Evolutionary conservation across 2,888 invertebrate genomes (phyloP).

Genomic region (Drosophila birchii): DNA sequence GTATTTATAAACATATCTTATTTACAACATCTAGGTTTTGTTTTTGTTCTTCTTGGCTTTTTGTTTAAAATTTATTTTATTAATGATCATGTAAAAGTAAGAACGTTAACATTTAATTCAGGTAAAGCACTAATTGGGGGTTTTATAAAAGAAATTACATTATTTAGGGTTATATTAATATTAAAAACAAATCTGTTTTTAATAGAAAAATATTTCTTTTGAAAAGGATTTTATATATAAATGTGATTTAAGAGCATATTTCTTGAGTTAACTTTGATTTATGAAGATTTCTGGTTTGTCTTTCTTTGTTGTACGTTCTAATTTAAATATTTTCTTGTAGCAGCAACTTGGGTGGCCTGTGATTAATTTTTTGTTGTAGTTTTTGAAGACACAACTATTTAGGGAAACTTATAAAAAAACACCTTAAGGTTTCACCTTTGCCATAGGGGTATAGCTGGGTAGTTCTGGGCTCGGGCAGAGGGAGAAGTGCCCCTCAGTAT

Average conservation of each 20-base stretch:
- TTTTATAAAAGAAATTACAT: neutral
- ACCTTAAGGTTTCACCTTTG: slow-evolving; percentile 2
- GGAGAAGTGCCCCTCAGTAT: slow-evolving; percentile 35
- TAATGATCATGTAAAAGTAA: slow-evolving; percentile 6
- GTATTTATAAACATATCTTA: slow-evolving; percentile 6
- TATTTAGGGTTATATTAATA: too few species aligned
- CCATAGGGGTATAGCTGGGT: slow-evolving; percentile 6
- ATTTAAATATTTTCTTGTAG: neutral
- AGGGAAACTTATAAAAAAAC: neutral
- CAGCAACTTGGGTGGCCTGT: neutral
- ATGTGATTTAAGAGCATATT: neutral
- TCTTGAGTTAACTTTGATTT: neutral
- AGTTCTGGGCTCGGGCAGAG: neutral
- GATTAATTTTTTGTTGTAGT: too few species aligned
- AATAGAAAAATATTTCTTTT: neutral
- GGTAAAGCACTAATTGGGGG: neutral
- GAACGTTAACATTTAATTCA: neutral
- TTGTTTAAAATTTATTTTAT: slow-evolving; percentile 4
- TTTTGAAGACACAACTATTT: neutral
- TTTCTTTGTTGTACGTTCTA: neutral
- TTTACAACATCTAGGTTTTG: neutral
- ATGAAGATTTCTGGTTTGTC: accelerated
- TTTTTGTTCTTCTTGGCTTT: neutral
- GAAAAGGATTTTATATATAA: neutral
- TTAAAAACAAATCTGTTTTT: neutral